These are phyloP conservation scores for Bombyx mandarina DNA, from an alignment of 1,140 invertebrate genomes.

Conservation along the genomic window DNA sequence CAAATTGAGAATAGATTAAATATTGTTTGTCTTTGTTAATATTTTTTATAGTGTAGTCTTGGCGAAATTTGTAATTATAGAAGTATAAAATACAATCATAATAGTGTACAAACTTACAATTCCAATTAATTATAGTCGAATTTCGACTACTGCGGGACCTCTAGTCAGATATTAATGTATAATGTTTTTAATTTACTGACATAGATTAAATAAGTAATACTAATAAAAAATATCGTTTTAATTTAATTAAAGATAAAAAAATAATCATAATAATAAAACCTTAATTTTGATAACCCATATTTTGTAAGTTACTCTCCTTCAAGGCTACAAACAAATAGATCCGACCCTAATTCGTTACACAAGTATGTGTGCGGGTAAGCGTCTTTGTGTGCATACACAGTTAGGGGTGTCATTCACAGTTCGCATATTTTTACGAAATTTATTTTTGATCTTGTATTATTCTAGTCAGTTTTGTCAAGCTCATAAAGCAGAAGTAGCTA, in stretches of 20 bases:
- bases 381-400: constrained; percentile 29
- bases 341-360: constrained; percentile 55
- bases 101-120: no score
- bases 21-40: no score
- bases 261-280: neutral
- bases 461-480: neutral
- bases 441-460: neutral
- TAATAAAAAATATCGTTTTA: no score
- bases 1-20: no score
- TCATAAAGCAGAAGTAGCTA: neutral
- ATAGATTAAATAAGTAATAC: no score
- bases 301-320: neutral
- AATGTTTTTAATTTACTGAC: no score
- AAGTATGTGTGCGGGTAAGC: constrained; percentile 25
- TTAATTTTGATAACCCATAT: neutral
- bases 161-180: no score
- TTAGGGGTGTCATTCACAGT: constrained; percentile 28
- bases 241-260: neutral
- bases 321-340: constrained; percentile 25
- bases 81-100: no score
- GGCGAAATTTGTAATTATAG: no score
- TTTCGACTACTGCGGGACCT: no score
- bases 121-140: no score
- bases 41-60: no score
- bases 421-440: neutral